phyloP scores from a whole-genome alignment of 2,113 vertebrate species.

The Orthochromis indermauri region DNA sequence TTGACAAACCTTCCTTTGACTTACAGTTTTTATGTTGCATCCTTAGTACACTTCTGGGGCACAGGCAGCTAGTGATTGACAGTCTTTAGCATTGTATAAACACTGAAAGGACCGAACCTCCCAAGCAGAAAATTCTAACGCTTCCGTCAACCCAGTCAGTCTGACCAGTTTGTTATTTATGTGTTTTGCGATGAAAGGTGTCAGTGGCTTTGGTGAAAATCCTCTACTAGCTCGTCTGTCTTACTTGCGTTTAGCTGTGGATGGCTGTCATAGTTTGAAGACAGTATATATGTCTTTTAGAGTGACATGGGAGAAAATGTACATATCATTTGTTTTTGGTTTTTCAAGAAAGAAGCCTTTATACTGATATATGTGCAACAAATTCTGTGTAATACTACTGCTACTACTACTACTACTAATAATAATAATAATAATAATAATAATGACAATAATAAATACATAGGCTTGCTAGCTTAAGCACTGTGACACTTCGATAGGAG shows the following conservation, averaged over 20 bases:
- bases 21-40: neutral
- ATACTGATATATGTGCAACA: neutral
- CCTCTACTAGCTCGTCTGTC: neutral
- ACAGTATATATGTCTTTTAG: neutral
- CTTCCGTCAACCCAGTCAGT: constrained; percentile 26
- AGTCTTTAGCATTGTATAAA: neutral
- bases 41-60: neutral
- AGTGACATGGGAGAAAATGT: neutral
- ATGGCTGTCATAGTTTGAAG: constrained; percentile 15
- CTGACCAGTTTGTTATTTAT: constrained; percentile 46
- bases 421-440: accelerated
- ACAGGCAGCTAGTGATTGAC: constrained; percentile 5
- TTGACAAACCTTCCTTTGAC: neutral
- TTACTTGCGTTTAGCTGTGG: neutral
- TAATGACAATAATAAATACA: neutral
- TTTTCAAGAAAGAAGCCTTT: neutral
- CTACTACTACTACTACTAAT: accelerated
- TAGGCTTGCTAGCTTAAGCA: neutral
- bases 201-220: constrained; percentile 31
- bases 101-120: neutral
- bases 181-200: constrained; percentile 26
- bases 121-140: constrained; percentile 16
- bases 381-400: neutral
- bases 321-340: neutral
- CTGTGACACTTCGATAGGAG: neutral